phyloP scores from a whole-genome alignment of 2,888 invertebrate species.

The Vesta saturnalis region DNA sequence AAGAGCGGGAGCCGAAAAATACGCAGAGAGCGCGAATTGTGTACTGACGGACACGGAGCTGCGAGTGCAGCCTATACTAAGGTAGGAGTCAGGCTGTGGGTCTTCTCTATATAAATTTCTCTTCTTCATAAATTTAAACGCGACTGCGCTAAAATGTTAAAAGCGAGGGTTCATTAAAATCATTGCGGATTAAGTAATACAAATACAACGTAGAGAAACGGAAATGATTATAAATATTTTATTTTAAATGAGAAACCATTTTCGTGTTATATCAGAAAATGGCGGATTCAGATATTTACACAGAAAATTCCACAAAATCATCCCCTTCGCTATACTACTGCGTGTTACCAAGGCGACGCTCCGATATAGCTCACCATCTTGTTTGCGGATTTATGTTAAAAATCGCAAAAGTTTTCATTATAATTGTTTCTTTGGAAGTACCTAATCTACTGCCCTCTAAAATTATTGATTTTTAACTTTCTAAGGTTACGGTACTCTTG shows the following conservation, averaged over 20 bases:
- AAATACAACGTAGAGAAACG: not conserved
- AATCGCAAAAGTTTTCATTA: no score
- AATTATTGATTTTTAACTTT: no score
- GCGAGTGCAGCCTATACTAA: conserved; percentile 28
- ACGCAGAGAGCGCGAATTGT: conserved; percentile 35
- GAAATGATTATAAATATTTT: not conserved
- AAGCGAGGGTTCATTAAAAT: conserved; percentile 19
- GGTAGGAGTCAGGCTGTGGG: conserved; percentile 31
- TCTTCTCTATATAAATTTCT: conserved; percentile 25
- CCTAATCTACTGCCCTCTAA: no score
- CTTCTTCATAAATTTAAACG: conserved; percentile 48
- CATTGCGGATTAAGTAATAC: no score
- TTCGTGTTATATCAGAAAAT: no score
- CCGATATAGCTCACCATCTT: no score
- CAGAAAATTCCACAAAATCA: not conserved
- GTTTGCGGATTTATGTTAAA: no score
- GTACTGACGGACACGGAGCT: conserved; percentile 21
- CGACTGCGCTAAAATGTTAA: conserved; percentile 43
- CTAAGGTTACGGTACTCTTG: no score
- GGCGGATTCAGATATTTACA: not conserved
- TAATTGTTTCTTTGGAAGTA: no score
- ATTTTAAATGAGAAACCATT: no score
- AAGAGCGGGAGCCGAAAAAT: not conserved
- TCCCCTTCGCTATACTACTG: not conserved
- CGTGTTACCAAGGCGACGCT: not conserved